These are phyloP conservation scores for Drosophila fuyamai DNA, from an alignment of 1,140 invertebrate genomes.

Conservation along the genomic window DNA sequence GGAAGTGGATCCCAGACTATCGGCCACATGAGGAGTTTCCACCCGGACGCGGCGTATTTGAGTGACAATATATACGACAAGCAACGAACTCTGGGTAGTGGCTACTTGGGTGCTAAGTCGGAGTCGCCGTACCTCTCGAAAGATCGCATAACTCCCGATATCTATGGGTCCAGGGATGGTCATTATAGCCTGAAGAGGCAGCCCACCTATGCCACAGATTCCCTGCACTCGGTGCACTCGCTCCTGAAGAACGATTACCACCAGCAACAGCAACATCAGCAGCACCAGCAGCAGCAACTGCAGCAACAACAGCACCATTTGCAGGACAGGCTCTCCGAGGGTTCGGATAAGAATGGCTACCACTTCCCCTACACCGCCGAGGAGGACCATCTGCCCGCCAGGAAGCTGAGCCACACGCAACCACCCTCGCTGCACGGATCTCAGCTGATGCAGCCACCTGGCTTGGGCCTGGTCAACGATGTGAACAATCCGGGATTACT, in stretches of 20 bases:
- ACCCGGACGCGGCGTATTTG: conserved; percentile 74
- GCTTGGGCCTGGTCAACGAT: conserved; percentile 84
- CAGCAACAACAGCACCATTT: conserved; percentile 85
- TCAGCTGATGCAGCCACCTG: conserved; percentile 67
- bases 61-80: conserved; percentile 84
- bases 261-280: conserved; percentile 88
- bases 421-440: conserved; percentile 76
- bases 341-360: conserved; percentile 92
- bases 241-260: conserved; percentile 87
- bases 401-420: conserved; percentile 81
- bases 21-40: conserved; percentile 79
- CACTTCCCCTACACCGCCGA: conserved; percentile 90
- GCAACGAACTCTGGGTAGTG: conserved; percentile 68
- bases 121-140: conserved; percentile 83
- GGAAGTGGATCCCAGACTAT: conserved; percentile 76
- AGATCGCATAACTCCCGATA: conserved; percentile 80
- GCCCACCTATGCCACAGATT: conserved; percentile 73
- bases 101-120: conserved; percentile 69
- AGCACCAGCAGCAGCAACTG: conserved; percentile 86
- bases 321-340: conserved; percentile 88
- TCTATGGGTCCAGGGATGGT: conserved; percentile 79
- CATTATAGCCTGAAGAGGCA: conserved; percentile 81
- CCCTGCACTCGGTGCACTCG: conserved; percentile 85
- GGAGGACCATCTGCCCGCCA: conserved; percentile 86
- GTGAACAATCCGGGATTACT: conserved; percentile 85